A percentile compares a stretch with the other conserved stretches of the same genome.
phyloP scores from a whole-genome alignment of 2,888 invertebrate genomes.

The Lottia scabra region DNA sequence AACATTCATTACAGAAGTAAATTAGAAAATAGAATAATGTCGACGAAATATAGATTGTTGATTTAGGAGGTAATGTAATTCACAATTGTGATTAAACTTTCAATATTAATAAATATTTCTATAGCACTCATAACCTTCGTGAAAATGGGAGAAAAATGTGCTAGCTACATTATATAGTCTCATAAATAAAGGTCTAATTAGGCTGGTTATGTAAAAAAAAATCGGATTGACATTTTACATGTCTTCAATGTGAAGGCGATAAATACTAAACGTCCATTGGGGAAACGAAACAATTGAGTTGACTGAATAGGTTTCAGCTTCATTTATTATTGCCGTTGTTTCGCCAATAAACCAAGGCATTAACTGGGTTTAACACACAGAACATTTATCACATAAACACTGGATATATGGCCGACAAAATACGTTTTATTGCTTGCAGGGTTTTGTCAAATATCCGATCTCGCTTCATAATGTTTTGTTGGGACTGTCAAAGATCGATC shows the following conservation, averaged over 20 bases:
- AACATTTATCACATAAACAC: background rate
- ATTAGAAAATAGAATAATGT: too few species aligned
- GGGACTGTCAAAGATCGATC: constrained; percentile 4
- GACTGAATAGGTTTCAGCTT: background rate
- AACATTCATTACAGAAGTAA: too few species aligned
- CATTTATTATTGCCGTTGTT: background rate
- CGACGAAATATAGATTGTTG: too few species aligned
- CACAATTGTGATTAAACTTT: too few species aligned
- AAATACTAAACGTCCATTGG: background rate
- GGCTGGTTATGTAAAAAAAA: too few species aligned
- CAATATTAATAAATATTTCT: too few species aligned
- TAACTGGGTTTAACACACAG: background rate
- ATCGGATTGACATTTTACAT: background rate
- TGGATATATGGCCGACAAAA: constrained; percentile 5
- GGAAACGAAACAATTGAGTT: background rate
- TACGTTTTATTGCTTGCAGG: constrained; percentile 11
- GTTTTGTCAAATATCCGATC: constrained; percentile 6
- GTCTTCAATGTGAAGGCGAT: background rate
- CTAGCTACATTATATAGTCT: too few species aligned
- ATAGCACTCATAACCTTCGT: too few species aligned
- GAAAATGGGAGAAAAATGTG: too few species aligned
- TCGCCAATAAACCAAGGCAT: background rate
- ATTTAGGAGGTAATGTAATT: too few species aligned
- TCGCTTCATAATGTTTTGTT: background rate
- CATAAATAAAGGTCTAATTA: too few species aligned